These are phyloP conservation scores for Ladona fulva DNA, from an alignment of 1,140 invertebrate genomes.

Conservation along the genomic window DNA sequence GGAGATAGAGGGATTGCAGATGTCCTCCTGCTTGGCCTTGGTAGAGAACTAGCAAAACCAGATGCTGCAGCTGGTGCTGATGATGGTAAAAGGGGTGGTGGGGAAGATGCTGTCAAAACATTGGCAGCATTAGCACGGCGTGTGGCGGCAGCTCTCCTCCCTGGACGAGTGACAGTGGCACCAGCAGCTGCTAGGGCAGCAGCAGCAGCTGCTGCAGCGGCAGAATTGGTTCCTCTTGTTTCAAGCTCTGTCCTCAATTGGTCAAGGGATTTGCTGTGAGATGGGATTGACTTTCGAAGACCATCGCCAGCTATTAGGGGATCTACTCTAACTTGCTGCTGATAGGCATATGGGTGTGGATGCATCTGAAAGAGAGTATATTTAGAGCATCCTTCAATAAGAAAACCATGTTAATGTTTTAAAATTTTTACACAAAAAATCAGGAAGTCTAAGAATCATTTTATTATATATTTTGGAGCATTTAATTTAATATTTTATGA, in stretches of 20 bases:
- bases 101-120: neutral
- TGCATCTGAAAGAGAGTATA: neutral
- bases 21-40: neutral
- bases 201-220: constrained; percentile 45
- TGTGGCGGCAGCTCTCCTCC: neutral
- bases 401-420: no score
- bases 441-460: no score
- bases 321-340: neutral
- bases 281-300: constrained; percentile 36
- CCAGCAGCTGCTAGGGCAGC: constrained; percentile 18
- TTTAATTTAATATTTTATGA: no score
- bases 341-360: constrained; percentile 12
- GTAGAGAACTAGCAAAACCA: neutral
- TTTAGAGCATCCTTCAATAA: no score
- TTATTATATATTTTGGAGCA: no score
- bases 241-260: constrained; percentile 44
- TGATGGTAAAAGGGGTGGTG: constrained; percentile 1
- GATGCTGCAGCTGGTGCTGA: neutral
- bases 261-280: constrained; percentile 71
- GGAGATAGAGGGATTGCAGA: constrained; percentile 11
- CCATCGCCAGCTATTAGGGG: constrained; percentile 14
- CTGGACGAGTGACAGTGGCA: constrained; percentile 15
- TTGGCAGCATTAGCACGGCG: neutral
- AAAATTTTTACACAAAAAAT: no score
- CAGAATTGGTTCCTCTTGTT: constrained; percentile 37